Evolutionary conservation across 2,888 invertebrate species (phyloP).

Genomic region (Eristalinus aeneus): DNA sequence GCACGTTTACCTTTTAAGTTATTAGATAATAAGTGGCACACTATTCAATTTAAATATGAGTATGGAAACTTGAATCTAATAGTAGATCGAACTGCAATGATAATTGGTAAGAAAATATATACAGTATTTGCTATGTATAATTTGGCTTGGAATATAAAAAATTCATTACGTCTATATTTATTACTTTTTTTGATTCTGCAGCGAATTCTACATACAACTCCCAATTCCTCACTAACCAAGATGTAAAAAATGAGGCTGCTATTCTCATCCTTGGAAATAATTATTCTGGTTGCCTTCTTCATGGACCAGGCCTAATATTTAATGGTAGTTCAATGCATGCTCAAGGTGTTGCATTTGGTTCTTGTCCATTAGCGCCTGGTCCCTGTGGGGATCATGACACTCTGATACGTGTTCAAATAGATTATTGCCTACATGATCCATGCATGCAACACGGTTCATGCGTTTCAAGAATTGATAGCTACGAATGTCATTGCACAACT

Average conservation of each 20-base stretch:
- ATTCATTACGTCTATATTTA: background rate
- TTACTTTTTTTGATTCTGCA: conserved; percentile 61
- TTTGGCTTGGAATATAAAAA: too few species aligned
- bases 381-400: conserved; percentile 84
- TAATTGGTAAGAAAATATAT: conserved; percentile 77
- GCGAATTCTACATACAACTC: conserved; percentile 90
- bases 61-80: conserved; percentile 80
- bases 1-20: conserved; percentile 86
- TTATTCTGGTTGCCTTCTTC: conserved; percentile 91
- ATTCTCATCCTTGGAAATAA: conserved; percentile 89
- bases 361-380: conserved; percentile 88
- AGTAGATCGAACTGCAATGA: conserved; percentile 79
- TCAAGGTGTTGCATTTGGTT: conserved; percentile 87
- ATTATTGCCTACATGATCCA: conserved; percentile 89
- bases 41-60: conserved; percentile 80
- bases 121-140: background rate
- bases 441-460: conserved; percentile 92
- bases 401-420: conserved; percentile 83
- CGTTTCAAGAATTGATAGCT: conserved; percentile 87
- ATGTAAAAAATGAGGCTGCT: conserved; percentile 87
- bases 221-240: conserved; percentile 87
- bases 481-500: conserved; percentile 91
- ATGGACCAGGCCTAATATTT: conserved; percentile 93
- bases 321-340: conserved; percentile 84
- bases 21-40: conserved; percentile 91